Base-by-base conservation (phyloP, 2,113 vertebrate species). In the Vireo altiloquus region DNA sequence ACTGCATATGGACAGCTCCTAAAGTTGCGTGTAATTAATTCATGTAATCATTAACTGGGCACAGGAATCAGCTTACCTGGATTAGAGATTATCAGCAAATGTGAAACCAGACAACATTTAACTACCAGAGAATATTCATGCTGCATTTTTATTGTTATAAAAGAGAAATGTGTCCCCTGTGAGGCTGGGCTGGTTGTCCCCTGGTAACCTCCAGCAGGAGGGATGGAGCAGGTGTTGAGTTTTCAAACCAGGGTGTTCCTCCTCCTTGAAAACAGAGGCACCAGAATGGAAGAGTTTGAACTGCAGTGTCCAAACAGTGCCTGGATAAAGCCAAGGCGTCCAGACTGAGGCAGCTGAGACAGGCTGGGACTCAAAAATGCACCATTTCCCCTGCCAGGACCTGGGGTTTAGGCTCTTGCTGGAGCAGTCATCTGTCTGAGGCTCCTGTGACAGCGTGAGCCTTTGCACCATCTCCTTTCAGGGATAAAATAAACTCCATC, bases 91-190 rank as follows among this genome's bases (percentile, higher is more conserved):
- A n/a, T 18, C 72, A 71, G 66, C 18, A 64, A 68, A 86, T 7
- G 30, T 14, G 83, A 72, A 91, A 65, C 46, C 28, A 57, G 69
- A 23, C 1, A 0, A 20, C 4, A 44, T 56, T 76, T 31, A 60
- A 0, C 65, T 46, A 13, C 39, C 37, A 0, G 6, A 13, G 78
- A 64, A 35, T 11, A 5, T n/a, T 72, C 53, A 2, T 23, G 61
- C n/a, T 83, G 44, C 0, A 0, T 14, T 59, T 91, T 78, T n/a
- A 7, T 4, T 15, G 28, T 47, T 75, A 12, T 4, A 4, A 64
- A 78, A 56, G 74, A 22, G 40, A 69, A 49, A 59, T 3, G n/a
- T 19, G 17, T 24, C 46, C 57, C 7, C 23, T 15, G 68, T 10
- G 16, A 30, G 60, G 18, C 49, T 52, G 25, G 9, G 24, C 14